phyloP scores from a whole-genome alignment of 2,797 vertebrate species.

The Carcharodon carcharias region DNA sequence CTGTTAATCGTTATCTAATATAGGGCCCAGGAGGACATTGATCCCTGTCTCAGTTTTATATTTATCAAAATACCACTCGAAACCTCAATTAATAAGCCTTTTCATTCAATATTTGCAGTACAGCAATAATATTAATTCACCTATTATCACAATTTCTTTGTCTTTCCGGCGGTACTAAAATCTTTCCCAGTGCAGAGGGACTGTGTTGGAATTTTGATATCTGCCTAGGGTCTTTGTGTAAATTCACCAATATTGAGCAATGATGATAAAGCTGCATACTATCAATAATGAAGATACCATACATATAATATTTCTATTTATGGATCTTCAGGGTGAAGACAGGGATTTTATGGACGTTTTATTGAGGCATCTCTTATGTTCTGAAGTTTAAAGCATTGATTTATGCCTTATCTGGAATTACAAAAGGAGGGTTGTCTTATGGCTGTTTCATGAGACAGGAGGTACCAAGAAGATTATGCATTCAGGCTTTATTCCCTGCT shows the following conservation, averaged over 20 bases:
- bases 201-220: neutral
- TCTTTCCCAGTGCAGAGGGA: neutral
- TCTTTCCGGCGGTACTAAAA: neutral
- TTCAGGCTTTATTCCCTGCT: neutral
- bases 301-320: neutral
- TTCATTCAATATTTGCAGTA: neutral
- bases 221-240: neutral
- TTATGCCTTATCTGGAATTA: neutral
- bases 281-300: neutral
- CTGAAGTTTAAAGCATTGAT: neutral
- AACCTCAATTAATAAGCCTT: neutral
- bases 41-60: neutral
- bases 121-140: neutral
- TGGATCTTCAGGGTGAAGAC: neutral
- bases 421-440: neutral
- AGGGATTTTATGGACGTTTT: neutral
- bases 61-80: neutral
- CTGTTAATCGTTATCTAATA: neutral
- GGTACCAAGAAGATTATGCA: neutral
- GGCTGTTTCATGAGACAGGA: neutral
- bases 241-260: neutral
- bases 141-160: neutral
- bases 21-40: neutral
- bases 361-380: neutral
- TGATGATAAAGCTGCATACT: neutral